Percentiles rank a stretch among this genome's conserved stretches.
Conservation (phyloP, 92 coral and sea anemone genomes). For the Scolanthus callimorphus region DNA sequence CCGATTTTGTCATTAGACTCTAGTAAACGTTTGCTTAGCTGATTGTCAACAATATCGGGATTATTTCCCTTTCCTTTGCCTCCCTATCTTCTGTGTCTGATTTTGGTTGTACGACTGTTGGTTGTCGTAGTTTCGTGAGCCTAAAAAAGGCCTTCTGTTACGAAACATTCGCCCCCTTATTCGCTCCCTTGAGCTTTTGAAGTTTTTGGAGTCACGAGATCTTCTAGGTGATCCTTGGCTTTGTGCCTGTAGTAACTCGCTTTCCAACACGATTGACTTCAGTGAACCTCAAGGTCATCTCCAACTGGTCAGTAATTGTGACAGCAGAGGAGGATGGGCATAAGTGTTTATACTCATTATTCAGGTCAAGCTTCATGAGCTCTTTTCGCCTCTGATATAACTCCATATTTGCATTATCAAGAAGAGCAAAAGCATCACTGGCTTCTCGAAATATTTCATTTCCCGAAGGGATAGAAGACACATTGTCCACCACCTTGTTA, state of each 20-base stretch:
- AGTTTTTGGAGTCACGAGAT: not conserved
- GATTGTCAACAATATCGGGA: conserved; percentile 9
- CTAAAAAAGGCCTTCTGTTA: conserved; percentile 40
- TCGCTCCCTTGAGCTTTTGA: not conserved
- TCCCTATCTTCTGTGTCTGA: conserved; percentile 4
- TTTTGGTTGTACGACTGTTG: not conserved
- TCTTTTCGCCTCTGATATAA: conserved; percentile 34
- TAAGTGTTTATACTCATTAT: conserved; percentile 22
- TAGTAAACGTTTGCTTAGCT: conserved; percentile 13
- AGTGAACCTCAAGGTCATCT: conserved; percentile 40
- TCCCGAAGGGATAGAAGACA: conserved; percentile 20
- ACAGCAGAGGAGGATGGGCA: conserved; percentile 19
- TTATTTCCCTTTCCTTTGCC: conserved; percentile 26
- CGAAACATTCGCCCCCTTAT: conserved; percentile 3
- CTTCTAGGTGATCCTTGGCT: not conserved
- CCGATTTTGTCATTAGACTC: conserved; percentile 32
- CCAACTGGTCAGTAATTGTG: conserved; percentile 32
- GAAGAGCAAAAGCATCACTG: conserved; percentile 46
- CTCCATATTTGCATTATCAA: conserved; percentile 52
- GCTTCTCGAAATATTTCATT: conserved; percentile 32
- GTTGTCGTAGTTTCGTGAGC: conserved; percentile 24
- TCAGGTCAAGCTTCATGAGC: conserved; percentile 52
- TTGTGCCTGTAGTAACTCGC: conserved; percentile 29
- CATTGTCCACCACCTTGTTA: conserved; percentile 19
- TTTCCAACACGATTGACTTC: conserved; percentile 46